Base-by-base conservation (phyloP, 2,888 invertebrate species). In the Automeris io region DNA sequence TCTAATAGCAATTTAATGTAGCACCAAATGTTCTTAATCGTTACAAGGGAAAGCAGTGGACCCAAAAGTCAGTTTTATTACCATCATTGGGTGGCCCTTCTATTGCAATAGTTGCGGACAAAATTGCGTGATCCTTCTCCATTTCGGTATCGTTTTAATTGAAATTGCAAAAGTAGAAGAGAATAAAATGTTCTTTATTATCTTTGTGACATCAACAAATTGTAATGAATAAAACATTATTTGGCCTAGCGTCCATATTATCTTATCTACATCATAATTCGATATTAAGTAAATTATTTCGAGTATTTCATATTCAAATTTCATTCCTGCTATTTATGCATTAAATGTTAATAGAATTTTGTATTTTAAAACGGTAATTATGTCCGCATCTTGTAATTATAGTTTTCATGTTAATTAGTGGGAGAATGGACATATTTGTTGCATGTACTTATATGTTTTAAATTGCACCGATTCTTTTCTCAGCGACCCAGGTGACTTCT, bases 381-480 rank as follows among this genome's bases (percentile, higher is more conserved):
- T 16, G 16, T 29, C 13, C 13, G 13, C 16, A 7, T 29, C 16
- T 26, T 8, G 22, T 23, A 23, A n/a, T 24, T 24, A 5, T 23
- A 3, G 8, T 11, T 5, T n/a, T n/a, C 23, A 41, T 57, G 42
- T 42, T 54, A 53, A 50, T 46, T 39, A 23, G 26, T 49, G 36
- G 53, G 49, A 37, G 1, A 16, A 29, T 29, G 29, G 13, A 29
- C n/a, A 29, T 29, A 29, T 49, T 41, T 56, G 47, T 56, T 57
- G 70, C 69, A 70, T 64, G 61, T 54, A 19, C 19, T 5, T 6
- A 42, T 46, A 8, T 63, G 51, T 59, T 63, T 48, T 67, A 61
- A 63, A 50, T 52, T 61, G 61, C 70, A 69, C 65, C 49, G 55
- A 62, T 68, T 72, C 57, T 74, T 66, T 72, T 60, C 65, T 53